Conservation (phyloP, 2,113 vertebrate genomes). For the Pterocles orientalis region DNA sequence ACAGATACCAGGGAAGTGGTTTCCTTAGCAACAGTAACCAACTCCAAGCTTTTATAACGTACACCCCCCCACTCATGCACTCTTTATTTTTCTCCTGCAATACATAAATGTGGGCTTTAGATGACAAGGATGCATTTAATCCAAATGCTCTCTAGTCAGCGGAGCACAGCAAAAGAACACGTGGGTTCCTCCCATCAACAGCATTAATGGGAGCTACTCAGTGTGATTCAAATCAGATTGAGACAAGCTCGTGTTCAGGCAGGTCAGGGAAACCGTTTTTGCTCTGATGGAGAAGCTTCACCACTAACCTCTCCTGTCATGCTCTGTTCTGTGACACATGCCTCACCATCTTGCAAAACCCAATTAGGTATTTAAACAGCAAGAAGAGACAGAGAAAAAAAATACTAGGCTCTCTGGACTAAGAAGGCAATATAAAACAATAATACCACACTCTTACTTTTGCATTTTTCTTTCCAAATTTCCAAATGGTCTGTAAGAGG, state of each 20-base stretch:
- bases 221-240: neutral
- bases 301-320: neutral
- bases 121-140: slow-evolving; percentile 2
- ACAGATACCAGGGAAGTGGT: slow-evolving; percentile 69
- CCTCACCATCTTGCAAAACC: neutral
- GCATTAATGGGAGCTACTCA: neutral
- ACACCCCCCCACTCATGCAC: slow-evolving; percentile 40
- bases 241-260: neutral
- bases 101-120: slow-evolving; percentile 51
- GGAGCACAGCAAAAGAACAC: slow-evolving; percentile 9
- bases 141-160: slow-evolving; percentile 24
- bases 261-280: neutral
- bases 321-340: neutral
- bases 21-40: slow-evolving; percentile 79
- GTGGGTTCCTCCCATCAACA: neutral
- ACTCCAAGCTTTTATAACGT: slow-evolving; percentile 61
- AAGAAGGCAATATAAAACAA: neutral
- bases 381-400: neutral
- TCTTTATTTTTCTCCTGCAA: slow-evolving; percentile 49
- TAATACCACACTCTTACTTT: neutral
- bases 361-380: neutral
- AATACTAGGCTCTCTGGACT: neutral
- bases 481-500: neutral
- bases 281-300: neutral
- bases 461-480: neutral